Evolutionary conservation across 2,888 invertebrate genomes (phyloP).

Genomic region (Spatulosminthurus flaviceps): DNA sequence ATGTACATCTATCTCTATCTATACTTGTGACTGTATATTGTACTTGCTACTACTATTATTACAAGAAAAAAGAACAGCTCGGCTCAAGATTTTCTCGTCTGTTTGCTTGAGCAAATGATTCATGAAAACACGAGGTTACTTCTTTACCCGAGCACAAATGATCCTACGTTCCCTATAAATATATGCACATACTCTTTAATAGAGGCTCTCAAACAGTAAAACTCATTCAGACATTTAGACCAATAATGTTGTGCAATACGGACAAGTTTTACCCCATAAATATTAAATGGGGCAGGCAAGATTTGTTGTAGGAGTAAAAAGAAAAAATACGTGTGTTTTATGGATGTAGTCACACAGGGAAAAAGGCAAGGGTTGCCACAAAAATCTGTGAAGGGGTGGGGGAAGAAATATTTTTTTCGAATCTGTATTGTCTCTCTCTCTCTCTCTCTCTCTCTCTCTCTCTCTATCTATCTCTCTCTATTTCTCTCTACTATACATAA

Average conservation of each 20-base stretch:
- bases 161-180: no score
- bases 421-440: no score
- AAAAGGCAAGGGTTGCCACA: background rate
- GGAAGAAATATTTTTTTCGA: background rate
- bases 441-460: no score
- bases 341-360: no score
- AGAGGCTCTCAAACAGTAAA: background rate
- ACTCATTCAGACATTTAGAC: background rate
- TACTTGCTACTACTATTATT: no score
- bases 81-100: constrained; percentile 10
- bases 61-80: background rate
- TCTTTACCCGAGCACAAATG: no score
- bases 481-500: no score
- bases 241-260: constrained; percentile 21
- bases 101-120: constrained; percentile 12
- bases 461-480: no score
- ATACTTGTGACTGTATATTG: background rate
- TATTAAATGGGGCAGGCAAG: background rate
- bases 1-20: background rate
- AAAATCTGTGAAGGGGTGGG: background rate
- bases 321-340: background rate
- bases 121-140: constrained; percentile 4
- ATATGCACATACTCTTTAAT: background rate
- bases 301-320: background rate
- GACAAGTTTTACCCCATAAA: background rate